Percentiles rank a stretch among this genome's conserved stretches.
phyloP scores from a whole-genome alignment of 1,140 invertebrate species.

The Hycleus cichorii region DNA sequence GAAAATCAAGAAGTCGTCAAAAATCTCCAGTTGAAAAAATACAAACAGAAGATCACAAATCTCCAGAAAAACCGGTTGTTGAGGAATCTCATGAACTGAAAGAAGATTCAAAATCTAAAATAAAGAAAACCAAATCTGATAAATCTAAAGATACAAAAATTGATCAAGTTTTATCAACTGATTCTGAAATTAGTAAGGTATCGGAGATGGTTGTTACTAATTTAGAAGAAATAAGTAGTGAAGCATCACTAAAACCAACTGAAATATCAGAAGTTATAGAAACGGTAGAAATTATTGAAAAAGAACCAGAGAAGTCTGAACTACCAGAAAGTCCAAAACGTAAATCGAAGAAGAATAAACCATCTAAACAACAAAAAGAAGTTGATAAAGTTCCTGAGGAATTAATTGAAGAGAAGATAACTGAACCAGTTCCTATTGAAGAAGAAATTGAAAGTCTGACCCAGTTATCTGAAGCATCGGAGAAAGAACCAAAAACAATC shows the following conservation, averaged over 20 bases:
- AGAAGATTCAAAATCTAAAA: no score
- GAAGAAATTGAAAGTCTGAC: no score
- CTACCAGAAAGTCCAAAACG: not conserved
- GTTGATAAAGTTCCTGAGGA: no score
- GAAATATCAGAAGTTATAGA: no score
- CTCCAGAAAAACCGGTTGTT: not conserved
- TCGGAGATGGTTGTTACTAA: no score
- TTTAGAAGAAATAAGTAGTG: no score
- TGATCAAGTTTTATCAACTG: no score
- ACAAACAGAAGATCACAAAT: not conserved
- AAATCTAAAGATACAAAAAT: no score
- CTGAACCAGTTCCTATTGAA: not conserved
- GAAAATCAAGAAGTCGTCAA: constrained; percentile 17
- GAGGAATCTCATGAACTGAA: not conserved
- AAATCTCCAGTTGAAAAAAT: not conserved
- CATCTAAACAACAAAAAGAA: not conserved
- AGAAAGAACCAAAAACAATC: not conserved
- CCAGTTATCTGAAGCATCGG: no score
- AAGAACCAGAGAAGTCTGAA: not conserved
- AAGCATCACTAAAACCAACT: no score
- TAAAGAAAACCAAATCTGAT: no score
- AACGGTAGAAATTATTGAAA: not conserved
- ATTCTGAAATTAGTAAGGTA: no score
- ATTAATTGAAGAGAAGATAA: not conserved
- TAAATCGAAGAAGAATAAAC: constrained; percentile 4